These are phyloP conservation scores for Todiramphus chloris DNA, from an alignment of 2,113 vertebrate species.

Conservation along the genomic window DNA sequence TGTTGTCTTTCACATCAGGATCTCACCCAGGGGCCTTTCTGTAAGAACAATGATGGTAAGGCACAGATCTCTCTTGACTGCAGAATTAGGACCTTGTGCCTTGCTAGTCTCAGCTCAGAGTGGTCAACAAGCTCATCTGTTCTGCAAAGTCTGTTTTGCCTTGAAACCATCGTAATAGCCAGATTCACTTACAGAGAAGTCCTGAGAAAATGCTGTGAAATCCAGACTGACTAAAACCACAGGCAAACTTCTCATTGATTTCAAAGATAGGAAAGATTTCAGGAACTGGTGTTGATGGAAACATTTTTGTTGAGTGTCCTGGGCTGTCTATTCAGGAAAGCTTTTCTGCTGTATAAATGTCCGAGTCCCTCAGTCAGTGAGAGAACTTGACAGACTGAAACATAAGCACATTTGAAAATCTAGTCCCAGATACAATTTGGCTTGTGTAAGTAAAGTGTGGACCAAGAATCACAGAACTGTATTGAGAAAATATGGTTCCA, in stretches of 20 bases:
- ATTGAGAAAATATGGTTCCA: neutral
- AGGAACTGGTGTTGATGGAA: neutral
- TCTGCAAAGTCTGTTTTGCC: no score
- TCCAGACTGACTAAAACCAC: neutral
- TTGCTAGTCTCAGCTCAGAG: no score
- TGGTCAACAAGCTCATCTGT: no score
- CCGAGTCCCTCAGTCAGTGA: fast-evolving
- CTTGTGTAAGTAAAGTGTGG: neutral
- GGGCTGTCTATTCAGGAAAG: neutral
- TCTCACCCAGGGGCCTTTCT: no score
- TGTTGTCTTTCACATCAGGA: no score
- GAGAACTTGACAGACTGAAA: neutral
- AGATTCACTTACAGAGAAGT: neutral
- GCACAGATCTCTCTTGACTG: no score
- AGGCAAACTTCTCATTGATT: neutral
- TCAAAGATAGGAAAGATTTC: neutral
- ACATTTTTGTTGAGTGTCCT: neutral
- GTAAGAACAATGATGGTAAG: no score
- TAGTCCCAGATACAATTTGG: neutral
- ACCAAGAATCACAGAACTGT: neutral
- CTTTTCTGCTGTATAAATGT: neutral
- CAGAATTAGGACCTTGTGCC: no score
- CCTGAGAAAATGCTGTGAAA: neutral
- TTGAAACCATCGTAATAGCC: neutral
- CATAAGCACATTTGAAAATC: fast-evolving